Base-by-base conservation (phyloP, 2,797 vertebrate species). In the Cyprinodon diabolis region DNA sequence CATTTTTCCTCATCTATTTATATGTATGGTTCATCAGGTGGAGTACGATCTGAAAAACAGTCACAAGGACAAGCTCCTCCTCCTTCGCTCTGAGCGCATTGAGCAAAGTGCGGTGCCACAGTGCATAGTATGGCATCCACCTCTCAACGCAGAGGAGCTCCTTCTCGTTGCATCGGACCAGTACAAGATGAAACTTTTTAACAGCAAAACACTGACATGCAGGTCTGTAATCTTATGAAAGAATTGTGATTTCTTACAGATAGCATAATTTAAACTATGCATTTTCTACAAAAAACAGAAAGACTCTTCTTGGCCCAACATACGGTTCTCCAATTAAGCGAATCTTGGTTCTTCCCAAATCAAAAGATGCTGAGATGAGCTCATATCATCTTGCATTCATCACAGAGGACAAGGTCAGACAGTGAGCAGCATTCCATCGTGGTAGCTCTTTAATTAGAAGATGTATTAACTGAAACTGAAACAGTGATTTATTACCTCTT, bases 131-230 rank as follows among this genome's bases (percentile, higher is more conserved):
- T 99, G 97, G 97, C 97, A 97, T 85, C 98, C 98, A 0, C 95
- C 95, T 0, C 76, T 98, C 48, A 92, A 93, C 7, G 91, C 89
- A 0, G 98, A 99, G 79, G 93, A 95, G 62, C 98, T 98, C 76
- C 91, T 99, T 68, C 94, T 99, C 9, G 86, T 95, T 0, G 93
- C 94, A 79, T 96, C 96, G 14, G 94, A 96, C 75, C 90, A 88
- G 65, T 97, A 96, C 93, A 99, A 99, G 92, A 95, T 98, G 89
- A 99, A 97, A 76, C 96, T 99, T 45, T 96, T 96, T 74, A 96
- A 98, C 68, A 92, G 93, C 0, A 96, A 92, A 0, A 98, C 96
- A 40, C 98, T 95, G 87, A 95, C 96, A 95, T 99, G 98, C 96
- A 96, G 98, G 98, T 99, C 79, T 68, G 70, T 70, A 23, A 72